A percentile compares a stretch with the other conserved stretches of the same genome.
Evolutionary conservation across 2,113 vertebrate genomes (phyloP).

Genomic region (Sterrhoptilus dennistouni): DNA sequence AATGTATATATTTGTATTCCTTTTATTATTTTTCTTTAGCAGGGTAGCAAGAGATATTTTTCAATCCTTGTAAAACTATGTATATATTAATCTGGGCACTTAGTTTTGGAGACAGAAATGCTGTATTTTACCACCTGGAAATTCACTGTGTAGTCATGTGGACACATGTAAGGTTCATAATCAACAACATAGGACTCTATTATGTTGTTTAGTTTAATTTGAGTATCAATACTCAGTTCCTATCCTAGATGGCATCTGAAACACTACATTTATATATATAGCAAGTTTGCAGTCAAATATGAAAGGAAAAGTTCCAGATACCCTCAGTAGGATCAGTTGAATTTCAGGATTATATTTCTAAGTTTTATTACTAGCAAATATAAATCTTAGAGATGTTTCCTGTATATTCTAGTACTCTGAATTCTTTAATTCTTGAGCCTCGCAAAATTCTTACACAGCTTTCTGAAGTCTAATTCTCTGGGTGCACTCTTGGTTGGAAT

Average conservation of each 20-base stretch:
- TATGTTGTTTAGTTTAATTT: not conserved
- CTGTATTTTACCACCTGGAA: not conserved
- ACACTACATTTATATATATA: not conserved
- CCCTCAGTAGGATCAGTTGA: not conserved
- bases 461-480: not conserved
- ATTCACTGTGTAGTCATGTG: fast-evolving
- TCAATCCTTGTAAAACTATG: not conserved
- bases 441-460: not conserved
- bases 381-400: not conserved
- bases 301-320: not conserved
- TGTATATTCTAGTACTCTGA: not conserved
- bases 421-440: not conserved
- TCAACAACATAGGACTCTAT: not conserved
- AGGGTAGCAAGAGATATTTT: not conserved
- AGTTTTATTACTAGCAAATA: not conserved
- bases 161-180: not conserved
- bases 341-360: not conserved
- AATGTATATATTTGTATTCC: not conserved
- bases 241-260: not conserved
- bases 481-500: not conserved
- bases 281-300: not conserved
- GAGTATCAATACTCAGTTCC: not conserved
- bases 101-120: not conserved
- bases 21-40: not conserved
- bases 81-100: not conserved